phyloP scores from a whole-genome alignment of 2,888 invertebrate species.

The Stenodema calcarata region DNA sequence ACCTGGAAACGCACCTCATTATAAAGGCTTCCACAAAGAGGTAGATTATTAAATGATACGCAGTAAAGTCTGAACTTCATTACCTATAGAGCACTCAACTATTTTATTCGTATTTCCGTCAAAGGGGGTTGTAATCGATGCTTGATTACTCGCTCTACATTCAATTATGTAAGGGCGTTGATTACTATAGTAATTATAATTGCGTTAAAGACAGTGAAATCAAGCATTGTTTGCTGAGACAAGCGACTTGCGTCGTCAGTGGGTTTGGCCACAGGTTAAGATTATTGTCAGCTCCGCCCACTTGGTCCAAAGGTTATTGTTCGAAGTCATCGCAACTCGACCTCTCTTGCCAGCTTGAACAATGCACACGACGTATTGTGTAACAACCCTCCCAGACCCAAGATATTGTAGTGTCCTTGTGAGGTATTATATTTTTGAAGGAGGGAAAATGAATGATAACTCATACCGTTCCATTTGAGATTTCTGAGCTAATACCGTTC shows the following conservation, averaged over 20 bases:
- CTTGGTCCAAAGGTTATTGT: not conserved
- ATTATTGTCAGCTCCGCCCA: constrained; percentile 12
- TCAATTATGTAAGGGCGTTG: not conserved
- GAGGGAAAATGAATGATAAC: no score
- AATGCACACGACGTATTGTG: not conserved
- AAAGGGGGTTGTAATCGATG: no score
- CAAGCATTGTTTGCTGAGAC: not conserved
- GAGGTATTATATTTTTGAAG: no score
- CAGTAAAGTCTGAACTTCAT: no score
- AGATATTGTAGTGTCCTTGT: not conserved
- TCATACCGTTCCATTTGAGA: no score
- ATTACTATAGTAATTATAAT: not conserved
- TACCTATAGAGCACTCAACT: no score
- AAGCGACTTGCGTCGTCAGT: not conserved
- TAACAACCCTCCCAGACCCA: not conserved
- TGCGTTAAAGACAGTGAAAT: not conserved
- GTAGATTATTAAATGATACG: no score
- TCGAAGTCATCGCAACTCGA: not conserved
- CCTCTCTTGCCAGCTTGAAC: not conserved
- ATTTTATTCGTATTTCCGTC: no score
- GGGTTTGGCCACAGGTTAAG: not conserved
- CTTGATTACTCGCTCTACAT: no score
- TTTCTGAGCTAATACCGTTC: no score
- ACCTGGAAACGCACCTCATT: no score
- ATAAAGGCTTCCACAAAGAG: no score